Base-by-base conservation (phyloP, 1,140 invertebrate species). In the Rhopalosiphum maidis region DNA sequence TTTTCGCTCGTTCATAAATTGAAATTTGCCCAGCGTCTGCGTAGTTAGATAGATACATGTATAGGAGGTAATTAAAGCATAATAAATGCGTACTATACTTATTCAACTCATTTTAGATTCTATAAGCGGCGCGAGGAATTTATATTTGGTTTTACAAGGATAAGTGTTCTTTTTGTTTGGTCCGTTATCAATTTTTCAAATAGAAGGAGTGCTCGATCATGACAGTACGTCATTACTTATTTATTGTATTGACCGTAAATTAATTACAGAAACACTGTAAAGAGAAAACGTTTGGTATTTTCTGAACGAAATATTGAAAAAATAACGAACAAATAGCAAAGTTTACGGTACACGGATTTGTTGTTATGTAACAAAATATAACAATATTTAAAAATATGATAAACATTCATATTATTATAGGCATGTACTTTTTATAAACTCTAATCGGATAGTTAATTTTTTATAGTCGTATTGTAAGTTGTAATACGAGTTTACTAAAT, bases 1-100 rank as follows among this genome's bases (percentile, higher is more conserved):
- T 86, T 86, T 37, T n/a, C n/a, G n/a, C 23, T 86, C 85, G 41
- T 35, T 88, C 86, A n/a, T 48, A 35, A 88, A 48, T 88, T 88
- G 23, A 88, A 48, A 88, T 88, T 41, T 77, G 0, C 15, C 18
- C 60, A n/a, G 60, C 60, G 60, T 77, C 30, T 77, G 15, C 60
- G n/a, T 15, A n/a, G 15, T 77, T 77, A n/a, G 15, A 68, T 68
- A 30, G 60, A n/a, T 77, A 30, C 30, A 77, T 77, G 48, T 77
- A 77, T n/a, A n/a, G 60, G 4, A 18, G 30, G 60, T 77, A 18
- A 77, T 77, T 77, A 77, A 77, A n/a, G 60, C n/a, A 15, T 77
- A n/a, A 77, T 77, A 77, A 77, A 77, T 77, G 8, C 21, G 54
- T 54, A n/a, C 60, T 77, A n/a, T 77, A n/a, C 30, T n/a, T 77